Evolutionary conservation across 2,888 invertebrate species (phyloP), one percentile per base, ranked within the genome.

Genomic region (Morpho helenor): DNA sequence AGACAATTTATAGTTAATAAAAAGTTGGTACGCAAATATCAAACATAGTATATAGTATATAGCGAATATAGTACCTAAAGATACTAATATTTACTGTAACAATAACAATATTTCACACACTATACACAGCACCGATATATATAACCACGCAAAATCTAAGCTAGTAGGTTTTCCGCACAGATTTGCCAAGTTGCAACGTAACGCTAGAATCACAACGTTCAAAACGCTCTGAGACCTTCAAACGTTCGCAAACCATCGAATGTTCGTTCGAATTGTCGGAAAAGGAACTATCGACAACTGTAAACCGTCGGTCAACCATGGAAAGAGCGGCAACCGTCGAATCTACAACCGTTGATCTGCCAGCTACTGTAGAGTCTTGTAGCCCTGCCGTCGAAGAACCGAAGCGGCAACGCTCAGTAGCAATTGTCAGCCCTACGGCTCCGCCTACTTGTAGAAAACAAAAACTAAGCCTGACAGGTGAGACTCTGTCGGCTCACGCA

Each of bases 381-480:
- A 59, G 54, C 49, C 57, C 52, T 56, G 62, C 69, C 66, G 67
- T 68, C 64, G 67, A 70, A 68, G 79, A 77, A 67, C 61, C 66
- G 69, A 75, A 73, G 73, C 77, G 77, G 74, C 69, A 69, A 50
- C 92, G 92, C 78, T 93, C 93, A 72, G 88, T 94, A 74, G 92
- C 94, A 77, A 87, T 94, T 70, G 91, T 92, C 76, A 93, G 92
- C 76, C 93, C 93, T 55, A 92, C 92, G 68, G 92, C 92, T 62
- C 92, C 93, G 69, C 91, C 92, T 71, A 91, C 91, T 72, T 86
- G 92, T 81, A 91, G 93, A 79, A 94, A 94, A 82, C 93, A 93
- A 77, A 92, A 93, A 79, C 93, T 94, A 82, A 94, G 94, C 84
- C 93, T 94, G 86, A 88, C 91, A 88, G 91, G 91, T 92, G 91